phyloP scores from a whole-genome alignment of 2,797 vertebrate species.

The Eulemur coronatus region DNA sequence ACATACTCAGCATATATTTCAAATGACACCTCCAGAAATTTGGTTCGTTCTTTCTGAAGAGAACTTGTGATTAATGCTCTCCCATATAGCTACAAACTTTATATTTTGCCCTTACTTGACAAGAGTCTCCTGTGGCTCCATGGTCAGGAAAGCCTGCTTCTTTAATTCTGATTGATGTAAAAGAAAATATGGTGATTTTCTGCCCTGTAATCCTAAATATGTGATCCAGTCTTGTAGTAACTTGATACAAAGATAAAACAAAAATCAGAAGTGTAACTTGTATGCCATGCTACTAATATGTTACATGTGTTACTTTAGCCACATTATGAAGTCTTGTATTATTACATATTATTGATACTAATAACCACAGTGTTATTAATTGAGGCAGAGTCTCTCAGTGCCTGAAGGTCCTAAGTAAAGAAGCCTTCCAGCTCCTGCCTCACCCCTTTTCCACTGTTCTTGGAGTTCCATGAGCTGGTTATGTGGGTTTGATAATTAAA shows the following conservation, averaged over 20 bases:
- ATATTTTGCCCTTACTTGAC: background rate
- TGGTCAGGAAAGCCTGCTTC: background rate
- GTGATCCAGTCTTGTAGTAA: background rate
- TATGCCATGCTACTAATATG: background rate
- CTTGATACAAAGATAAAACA: background rate
- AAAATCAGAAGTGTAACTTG: background rate
- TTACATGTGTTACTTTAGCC: background rate
- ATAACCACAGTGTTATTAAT: background rate
- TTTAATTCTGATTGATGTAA: constrained; percentile 19
- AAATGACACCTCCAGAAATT: background rate
- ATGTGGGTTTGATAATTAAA: background rate
- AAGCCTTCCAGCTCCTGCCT: background rate
- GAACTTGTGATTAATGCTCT: background rate
- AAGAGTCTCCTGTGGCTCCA: background rate
- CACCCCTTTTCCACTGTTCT: background rate
- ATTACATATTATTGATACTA: background rate
- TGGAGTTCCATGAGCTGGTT: background rate
- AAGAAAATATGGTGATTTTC: background rate
- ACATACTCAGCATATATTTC: background rate
- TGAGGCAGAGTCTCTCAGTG: background rate
- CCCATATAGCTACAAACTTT: background rate
- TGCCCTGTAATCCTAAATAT: background rate
- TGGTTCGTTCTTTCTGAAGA: background rate
- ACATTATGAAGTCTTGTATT: background rate
- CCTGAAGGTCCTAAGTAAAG: background rate